Base-by-base conservation (phyloP, 2,797 vertebrate species). In the Hydrocynus forskahlii region DNA sequence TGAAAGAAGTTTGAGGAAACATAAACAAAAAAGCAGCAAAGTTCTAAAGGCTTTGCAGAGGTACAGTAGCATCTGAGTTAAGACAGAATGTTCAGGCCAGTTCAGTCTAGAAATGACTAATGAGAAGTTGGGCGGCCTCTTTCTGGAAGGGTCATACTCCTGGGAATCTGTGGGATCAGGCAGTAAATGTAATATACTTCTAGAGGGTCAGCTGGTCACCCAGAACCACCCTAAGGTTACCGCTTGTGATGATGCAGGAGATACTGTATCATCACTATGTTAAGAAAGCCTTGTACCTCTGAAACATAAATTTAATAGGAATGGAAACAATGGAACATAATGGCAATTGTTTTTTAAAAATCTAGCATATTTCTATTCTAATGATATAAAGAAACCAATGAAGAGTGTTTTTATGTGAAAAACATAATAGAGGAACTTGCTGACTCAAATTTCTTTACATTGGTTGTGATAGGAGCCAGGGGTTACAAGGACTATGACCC, bases 11-110 rank as follows among this genome's bases (percentile, higher is more conserved):
- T 38, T 62, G 13, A 7, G 69, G 54, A 50, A 50, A 55, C 25
- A 72, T 0, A 48, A n/a, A 43, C 19, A n/a, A 25, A 38, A 12
- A n/a, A 4, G 14, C 21, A 60, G 38, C 38, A 75, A 21, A 75
- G 16, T 62, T 63, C 55, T 45, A 40, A 23, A 75, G 40, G 60
- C 52, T 60, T 75, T 75, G 52, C 68, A 48, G 70, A 74, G 9
- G 29, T 29, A 40, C 5, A 38, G 59, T n/a, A 75, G 63, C 54
- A 35, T 29, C 9, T 45, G 14, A 21, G 25, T 1, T n/a, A 60
- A 60, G 73, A 25, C 12, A 21, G 16, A 35, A 45, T 19, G 45
- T 35, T 13, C 45, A 52, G 23, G 25, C 29, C 29, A 35, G 21
- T 17, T 23, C 38, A 76, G 59, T 64, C 14, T 64, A 35, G 40